Conservation (phyloP, 2,797 vertebrate genomes). For the Myiotriccus ornatus region DNA sequence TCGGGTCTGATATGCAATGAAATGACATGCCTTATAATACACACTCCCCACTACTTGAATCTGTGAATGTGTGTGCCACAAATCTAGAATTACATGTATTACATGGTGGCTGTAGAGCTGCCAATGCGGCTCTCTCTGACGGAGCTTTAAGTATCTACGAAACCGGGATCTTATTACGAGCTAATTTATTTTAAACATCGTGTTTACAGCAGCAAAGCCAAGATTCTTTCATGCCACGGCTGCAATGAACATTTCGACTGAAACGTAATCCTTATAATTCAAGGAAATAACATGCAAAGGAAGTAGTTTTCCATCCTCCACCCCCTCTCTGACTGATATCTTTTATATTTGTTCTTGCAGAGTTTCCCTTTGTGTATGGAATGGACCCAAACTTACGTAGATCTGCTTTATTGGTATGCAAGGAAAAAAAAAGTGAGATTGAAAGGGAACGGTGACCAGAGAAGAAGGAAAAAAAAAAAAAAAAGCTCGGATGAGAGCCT, state of each 20-base stretch:
- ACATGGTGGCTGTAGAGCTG: not conserved
- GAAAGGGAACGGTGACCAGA: not conserved
- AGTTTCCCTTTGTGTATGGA: slow-evolving; percentile 55
- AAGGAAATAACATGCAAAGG: slow-evolving; percentile 65
- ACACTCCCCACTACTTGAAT: not conserved
- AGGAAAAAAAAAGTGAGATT: not conserved
- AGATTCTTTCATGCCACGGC: slow-evolving; percentile 1
- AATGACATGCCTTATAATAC: not conserved
- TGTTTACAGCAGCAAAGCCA: slow-evolving; percentile 8
- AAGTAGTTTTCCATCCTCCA: slow-evolving; percentile 24
- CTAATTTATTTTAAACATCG: not conserved
- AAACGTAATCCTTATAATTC: slow-evolving; percentile 41
- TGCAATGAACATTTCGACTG: slow-evolving; percentile 13
- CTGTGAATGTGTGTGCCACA: not conserved
- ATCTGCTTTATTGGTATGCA: slow-evolving; percentile 2
- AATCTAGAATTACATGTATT: slow-evolving; percentile 1
- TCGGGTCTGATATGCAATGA: not conserved
- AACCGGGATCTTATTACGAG: not conserved
- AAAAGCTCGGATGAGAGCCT: not conserved
- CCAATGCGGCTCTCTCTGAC: not conserved
- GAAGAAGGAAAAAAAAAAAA: not conserved
- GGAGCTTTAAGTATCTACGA: not conserved
- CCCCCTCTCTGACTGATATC: slow-evolving; percentile 20
- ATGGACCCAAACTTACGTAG: slow-evolving; percentile 34
- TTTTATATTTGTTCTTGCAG: slow-evolving; percentile 40